Evolutionary conservation across 2,113 vertebrate genomes (phyloP), one percentile per base, ranked within the genome.

Genomic region (Piaya cayana): DNA sequence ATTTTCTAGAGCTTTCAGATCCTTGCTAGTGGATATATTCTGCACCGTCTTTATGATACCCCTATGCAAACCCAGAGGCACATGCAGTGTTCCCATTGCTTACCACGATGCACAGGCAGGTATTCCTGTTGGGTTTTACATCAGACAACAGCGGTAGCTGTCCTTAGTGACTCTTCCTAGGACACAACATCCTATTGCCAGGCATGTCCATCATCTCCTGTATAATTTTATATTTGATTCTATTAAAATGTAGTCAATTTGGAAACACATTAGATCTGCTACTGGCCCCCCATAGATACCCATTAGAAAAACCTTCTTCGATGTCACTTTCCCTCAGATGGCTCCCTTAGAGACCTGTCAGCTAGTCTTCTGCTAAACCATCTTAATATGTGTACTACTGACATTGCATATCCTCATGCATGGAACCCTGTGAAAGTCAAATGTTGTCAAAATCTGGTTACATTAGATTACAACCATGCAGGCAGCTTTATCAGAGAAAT

Each of bases 401-500:
- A 42, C 17, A 12, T 65, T 58, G 29, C 52, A 8, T 52, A 78
- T 76, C 43, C 81, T 88, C 39, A 14, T 79, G 26, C 42, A 69
- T 0, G 10, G 50, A 92, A 90, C 4, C 9, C 42, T 65, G 15
- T 55, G 56, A 76, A 93, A 93, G 47, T 16, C 45, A 88, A 93
- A 58, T 49, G 53, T 78, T 84, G 82, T 67, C 58, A 81, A 80
- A 86, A 88, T 55, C 67, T 59, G 78, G 82, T 85, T 79, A 52
- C 36, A 23, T 25, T 81, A 30, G 42, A 15, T 67, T 83, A 42
- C 68, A 92, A 16, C 42, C 56, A 64, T 7, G 32, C 60, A 86
- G 76, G 64, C 65, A 92, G 76, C 58, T 88, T 91, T 84, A 87
- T 84, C 94, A 86, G 69, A 49, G 69, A 79, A 84, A 52, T 36